Evolutionary conservation across 2,113 vertebrate species (phyloP).

Genomic region (Erythrocercus mccallii): DNA sequence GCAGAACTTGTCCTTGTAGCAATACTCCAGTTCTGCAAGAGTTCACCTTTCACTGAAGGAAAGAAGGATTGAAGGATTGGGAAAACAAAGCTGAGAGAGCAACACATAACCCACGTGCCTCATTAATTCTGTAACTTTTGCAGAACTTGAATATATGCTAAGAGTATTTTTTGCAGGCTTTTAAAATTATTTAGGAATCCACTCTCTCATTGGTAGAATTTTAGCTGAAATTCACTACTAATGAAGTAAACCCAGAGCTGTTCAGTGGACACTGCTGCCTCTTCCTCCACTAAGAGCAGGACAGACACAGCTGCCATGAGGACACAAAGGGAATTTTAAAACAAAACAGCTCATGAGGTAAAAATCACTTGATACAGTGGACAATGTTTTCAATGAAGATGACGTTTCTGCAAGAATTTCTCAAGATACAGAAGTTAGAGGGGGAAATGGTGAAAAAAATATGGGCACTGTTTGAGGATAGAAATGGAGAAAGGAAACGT

Average conservation of each 20-base stretch:
- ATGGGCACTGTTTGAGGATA: background rate
- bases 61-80: background rate
- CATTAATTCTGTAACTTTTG: background rate
- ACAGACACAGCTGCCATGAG: background rate
- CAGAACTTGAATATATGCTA: background rate
- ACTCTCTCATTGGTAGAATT: background rate
- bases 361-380: background rate
- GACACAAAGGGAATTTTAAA: background rate
- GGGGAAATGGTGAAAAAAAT: background rate
- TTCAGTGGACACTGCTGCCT: background rate
- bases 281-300: background rate
- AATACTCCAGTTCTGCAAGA: background rate
- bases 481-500: background rate
- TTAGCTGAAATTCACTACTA: background rate
- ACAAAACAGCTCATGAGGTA: background rate
- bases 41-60: background rate
- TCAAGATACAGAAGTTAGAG: background rate
- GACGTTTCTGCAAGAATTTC: background rate
- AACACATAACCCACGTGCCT: background rate
- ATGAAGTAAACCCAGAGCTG: background rate
- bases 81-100: background rate
- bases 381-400: background rate
- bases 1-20: background rate
- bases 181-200: background rate
- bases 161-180: background rate